Evolutionary conservation across 2,113 vertebrate genomes (phyloP).

Genomic region (Hirundichthys speculiger): DNA sequence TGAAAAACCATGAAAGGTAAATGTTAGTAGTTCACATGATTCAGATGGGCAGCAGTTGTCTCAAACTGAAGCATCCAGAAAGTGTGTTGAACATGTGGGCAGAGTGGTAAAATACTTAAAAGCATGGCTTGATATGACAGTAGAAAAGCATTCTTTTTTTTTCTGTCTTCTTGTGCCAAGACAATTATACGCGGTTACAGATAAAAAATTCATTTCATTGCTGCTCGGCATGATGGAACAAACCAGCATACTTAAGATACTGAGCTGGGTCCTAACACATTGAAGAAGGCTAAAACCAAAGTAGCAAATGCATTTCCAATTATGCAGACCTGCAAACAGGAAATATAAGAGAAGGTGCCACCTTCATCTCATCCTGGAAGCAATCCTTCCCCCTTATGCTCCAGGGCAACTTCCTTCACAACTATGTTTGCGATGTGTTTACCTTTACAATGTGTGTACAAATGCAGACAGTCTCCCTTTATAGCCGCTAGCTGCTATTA

Average conservation of each 20-base stretch:
- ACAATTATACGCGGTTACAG: constrained; percentile 46
- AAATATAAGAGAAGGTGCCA: not conserved
- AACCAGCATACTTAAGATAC: constrained; percentile 51
- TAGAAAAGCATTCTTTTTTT: constrained; percentile 20
- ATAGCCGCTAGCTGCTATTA: not conserved
- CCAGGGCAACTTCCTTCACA: not conserved
- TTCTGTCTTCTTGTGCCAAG: constrained; percentile 51
- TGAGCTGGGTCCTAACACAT: constrained; percentile 1
- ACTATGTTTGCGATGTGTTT: no score
- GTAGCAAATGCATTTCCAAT: no score
- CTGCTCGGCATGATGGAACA: constrained; percentile 56
- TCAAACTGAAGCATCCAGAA: not conserved
- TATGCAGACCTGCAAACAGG: not conserved
- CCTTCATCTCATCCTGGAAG: not conserved
- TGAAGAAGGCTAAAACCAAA: not conserved
- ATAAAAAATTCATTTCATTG: constrained; percentile 37
- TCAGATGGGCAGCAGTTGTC: not conserved
- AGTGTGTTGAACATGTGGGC: constrained; percentile 11
- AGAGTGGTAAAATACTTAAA: constrained; percentile 8
- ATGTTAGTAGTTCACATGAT: not conserved
- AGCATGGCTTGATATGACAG: constrained; percentile 33
- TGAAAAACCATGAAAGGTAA: not conserved
- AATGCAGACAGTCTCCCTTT: not conserved
- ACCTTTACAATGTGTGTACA: not conserved
- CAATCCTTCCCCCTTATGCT: not conserved